Evolutionary conservation across 2,113 vertebrate species (phyloP).

Genomic region (rabbit (Oryctolagus cuniculus)): DNA sequence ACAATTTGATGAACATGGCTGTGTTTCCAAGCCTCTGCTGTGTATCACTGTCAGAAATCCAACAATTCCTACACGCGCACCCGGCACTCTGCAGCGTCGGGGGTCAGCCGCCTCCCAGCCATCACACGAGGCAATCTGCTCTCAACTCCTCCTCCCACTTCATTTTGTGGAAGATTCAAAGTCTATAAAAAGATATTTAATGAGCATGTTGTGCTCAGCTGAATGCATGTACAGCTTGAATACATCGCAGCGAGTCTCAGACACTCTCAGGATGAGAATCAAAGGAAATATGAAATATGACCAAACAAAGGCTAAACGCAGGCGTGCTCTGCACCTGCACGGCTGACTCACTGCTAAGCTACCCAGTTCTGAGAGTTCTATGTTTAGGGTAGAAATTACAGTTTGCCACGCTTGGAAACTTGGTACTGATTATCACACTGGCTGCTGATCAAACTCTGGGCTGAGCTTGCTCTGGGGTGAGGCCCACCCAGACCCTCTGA

Average conservation of each 20-base stretch:
- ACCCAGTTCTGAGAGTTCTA: background rate
- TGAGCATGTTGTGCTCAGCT: background rate
- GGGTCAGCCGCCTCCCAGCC: background rate
- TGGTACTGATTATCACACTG: too few species aligned
- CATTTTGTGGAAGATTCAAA: background rate
- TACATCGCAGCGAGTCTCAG: background rate
- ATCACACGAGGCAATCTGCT: background rate
- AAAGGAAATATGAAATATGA: background rate
- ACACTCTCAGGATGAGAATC: background rate
- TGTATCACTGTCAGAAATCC: too few species aligned
- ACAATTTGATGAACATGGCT: background rate
- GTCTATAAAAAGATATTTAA: background rate
- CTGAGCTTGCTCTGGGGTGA: background rate
- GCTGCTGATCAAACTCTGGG: too few species aligned
- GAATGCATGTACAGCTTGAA: background rate
- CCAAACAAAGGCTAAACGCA: background rate
- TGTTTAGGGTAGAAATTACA: background rate
- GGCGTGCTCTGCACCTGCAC: rapidly evolving
- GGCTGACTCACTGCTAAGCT: background rate
- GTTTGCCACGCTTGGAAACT: too few species aligned
- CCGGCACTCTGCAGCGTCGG: too few species aligned
- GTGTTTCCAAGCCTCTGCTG: background rate
- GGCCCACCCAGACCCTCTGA: background rate
- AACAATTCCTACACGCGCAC: too few species aligned
- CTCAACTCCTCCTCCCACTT: background rate